Evolutionary conservation across 2,797 vertebrate species (phyloP).

Genomic region (Gymnothorax reevesii): DNA sequence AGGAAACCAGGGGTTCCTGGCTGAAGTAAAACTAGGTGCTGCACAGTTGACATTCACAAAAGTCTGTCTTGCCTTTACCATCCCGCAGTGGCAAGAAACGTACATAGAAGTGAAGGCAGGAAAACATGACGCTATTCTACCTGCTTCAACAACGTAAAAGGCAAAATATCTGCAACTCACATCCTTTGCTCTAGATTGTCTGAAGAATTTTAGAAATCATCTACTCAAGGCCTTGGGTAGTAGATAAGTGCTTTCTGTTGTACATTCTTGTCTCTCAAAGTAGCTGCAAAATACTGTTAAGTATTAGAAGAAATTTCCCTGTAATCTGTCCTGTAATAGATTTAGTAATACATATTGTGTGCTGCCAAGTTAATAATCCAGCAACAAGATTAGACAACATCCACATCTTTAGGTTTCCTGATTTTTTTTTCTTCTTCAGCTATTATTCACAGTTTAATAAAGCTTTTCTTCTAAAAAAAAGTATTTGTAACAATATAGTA

Average conservation of each 20-base stretch:
- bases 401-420: constrained; percentile 26
- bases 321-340: constrained; percentile 31
- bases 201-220: constrained; percentile 70
- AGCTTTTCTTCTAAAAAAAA: constrained; percentile 39
- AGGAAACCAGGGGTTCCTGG: neutral
- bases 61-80: neutral
- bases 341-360: constrained; percentile 30
- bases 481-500: constrained; percentile 28
- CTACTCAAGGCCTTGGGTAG: constrained; percentile 70
- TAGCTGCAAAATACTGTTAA: constrained; percentile 34
- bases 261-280: constrained; percentile 41
- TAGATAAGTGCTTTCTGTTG: constrained; percentile 72
- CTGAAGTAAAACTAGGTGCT: constrained; percentile 13
- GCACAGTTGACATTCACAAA: constrained; percentile 4
- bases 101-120: constrained; percentile 21
- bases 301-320: constrained; percentile 30
- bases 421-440: constrained; percentile 28
- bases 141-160: constrained; percentile 17
- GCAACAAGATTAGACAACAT: constrained; percentile 33
- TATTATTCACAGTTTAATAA: constrained; percentile 45
- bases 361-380: constrained; percentile 28
- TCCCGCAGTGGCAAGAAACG: constrained; percentile 20
- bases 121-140: constrained; percentile 27
- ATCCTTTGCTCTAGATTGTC: constrained; percentile 79
- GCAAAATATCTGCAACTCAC: constrained; percentile 19